Evolutionary conservation across 2,888 invertebrate genomes (phyloP).

Genomic region (Drosophila vallismaia): DNA sequence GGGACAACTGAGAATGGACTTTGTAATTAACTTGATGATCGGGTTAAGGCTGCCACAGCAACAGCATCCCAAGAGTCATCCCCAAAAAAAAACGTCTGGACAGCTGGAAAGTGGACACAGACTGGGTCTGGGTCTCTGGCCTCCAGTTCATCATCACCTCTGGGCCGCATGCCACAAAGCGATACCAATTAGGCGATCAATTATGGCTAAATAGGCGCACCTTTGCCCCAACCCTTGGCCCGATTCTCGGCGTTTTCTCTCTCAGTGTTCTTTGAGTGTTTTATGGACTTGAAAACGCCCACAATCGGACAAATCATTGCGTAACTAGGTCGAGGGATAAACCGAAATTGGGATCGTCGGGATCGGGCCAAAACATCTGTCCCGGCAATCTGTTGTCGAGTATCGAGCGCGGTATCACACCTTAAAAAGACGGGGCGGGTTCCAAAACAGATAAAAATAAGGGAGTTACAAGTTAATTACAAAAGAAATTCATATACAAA

Average conservation of each 20-base stretch:
- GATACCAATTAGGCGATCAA: conserved; percentile 71
- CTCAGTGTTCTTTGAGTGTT: conserved; percentile 9
- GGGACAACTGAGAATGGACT: conserved; percentile 28
- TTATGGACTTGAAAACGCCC: conserved; percentile 29
- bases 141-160: conserved; percentile 22
- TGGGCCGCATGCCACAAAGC: conserved; percentile 21
- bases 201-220: conserved; percentile 77
- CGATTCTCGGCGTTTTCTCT: not conserved
- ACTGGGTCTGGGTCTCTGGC: not conserved
- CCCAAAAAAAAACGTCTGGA: not conserved
- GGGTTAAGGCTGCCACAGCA: conserved; percentile 23
- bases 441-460: not conserved
- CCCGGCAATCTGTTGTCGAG: conserved; percentile 37
- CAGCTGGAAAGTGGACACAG: conserved; percentile 27
- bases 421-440: conserved; percentile 9
- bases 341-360: not conserved
- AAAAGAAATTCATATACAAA: too few relatives aligned
- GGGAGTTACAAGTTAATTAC: too few relatives aligned
- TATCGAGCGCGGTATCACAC: conserved; percentile 30
- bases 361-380: conserved; percentile 39
- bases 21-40: conserved; percentile 38
- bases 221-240: conserved; percentile 44
- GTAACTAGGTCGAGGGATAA: conserved; percentile 29
- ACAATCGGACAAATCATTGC: conserved; percentile 46
- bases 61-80: not conserved